Evolutionary conservation across 1,140 invertebrate species (phyloP).

Genomic region (Hyles vespertilio): DNA sequence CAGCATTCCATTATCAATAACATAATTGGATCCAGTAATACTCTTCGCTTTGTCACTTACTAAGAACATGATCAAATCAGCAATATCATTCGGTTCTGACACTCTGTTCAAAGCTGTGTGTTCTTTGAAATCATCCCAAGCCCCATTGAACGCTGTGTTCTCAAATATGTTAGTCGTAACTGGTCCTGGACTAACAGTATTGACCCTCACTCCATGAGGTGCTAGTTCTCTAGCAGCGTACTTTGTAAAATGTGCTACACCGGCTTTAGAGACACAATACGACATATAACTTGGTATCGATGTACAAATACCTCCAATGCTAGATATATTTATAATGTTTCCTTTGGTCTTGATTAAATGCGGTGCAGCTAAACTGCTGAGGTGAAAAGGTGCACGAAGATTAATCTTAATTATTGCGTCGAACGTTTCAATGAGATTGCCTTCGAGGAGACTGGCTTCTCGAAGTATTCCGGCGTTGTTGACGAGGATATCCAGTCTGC

Average conservation of each 20-base stretch:
- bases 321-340: slow-evolving; percentile 2
- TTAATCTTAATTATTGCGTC: slow-evolving; percentile 82
- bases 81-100: slow-evolving; percentile 3
- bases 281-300: neutral
- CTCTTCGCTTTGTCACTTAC: slow-evolving; percentile 9
- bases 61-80: slow-evolving; percentile 4
- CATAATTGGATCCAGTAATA: slow-evolving; percentile 8
- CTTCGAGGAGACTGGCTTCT: slow-evolving; percentile 79
- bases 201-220: neutral
- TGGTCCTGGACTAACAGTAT: neutral
- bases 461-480: slow-evolving; percentile 85
- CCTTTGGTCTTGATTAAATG: slow-evolving; percentile 1
- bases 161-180: slow-evolving; percentile 3
- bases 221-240: neutral
- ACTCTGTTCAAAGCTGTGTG: neutral
- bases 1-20: slow-evolving; percentile 3
- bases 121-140: neutral
- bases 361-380: neutral
- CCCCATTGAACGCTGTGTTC: neutral
- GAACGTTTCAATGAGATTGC: slow-evolving; percentile 80
- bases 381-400: slow-evolving; percentile 75
- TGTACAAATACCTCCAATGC: neutral
- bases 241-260: neutral
- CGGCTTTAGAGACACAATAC: slow-evolving; percentile 2
- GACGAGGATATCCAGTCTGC: slow-evolving; percentile 79